A percentile compares a stretch with the other conserved stretches of the same genome.
phyloP scores from a whole-genome alignment of 2,797 vertebrate genomes.

The Anabacerthia variegaticeps region DNA sequence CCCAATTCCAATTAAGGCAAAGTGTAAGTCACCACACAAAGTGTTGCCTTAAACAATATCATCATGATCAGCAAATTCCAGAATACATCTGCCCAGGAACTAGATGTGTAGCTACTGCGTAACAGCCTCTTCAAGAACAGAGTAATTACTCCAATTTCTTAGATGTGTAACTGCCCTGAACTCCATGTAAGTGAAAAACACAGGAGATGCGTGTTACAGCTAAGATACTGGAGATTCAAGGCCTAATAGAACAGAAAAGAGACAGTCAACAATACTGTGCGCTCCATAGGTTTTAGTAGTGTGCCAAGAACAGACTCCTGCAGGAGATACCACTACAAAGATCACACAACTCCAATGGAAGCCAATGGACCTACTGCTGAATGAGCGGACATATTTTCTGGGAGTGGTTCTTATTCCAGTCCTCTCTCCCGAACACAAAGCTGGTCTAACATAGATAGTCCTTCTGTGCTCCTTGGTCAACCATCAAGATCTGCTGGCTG shows the following conservation, averaged over 20 bases:
- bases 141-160: background rate
- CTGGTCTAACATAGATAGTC: background rate
- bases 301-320: background rate
- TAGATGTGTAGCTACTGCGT: background rate
- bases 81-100: background rate
- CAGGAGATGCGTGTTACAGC: background rate
- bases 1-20: background rate
- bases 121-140: background rate
- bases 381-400: background rate
- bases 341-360: background rate
- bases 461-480: background rate
- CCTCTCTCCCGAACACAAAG: fast-evolving
- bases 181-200: background rate
- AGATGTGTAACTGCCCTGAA: background rate
- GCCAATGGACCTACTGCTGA: background rate
- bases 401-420: background rate
- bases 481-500: background rate
- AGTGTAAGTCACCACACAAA: background rate
- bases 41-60: background rate
- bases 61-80: background rate
- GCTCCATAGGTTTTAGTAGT: background rate
- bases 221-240: background rate
- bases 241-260: background rate
- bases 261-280: fast-evolving
- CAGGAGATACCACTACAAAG: background rate